Conservation (phyloP, 2,797 vertebrate species). For the Crocidura indochinensis region DNA sequence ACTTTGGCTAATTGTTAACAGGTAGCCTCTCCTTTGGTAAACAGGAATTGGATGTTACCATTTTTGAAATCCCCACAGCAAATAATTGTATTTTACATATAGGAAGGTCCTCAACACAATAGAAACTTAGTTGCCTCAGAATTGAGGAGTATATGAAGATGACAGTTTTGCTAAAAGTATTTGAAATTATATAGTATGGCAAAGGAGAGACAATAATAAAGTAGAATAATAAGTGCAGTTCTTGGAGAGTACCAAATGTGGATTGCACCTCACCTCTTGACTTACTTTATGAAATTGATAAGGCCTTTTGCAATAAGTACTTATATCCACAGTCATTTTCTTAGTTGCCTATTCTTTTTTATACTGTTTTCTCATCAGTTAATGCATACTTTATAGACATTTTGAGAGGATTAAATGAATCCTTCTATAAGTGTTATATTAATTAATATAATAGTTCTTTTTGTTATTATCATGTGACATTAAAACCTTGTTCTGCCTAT, state of each 20-base stretch:
- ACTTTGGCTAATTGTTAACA: not conserved
- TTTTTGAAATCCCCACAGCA: not conserved
- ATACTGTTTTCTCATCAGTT: not conserved
- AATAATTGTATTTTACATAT: not conserved
- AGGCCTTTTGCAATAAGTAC: slow-evolving; percentile 4
- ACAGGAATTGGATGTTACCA: not conserved
- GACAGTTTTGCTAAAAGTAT: slow-evolving; percentile 9
- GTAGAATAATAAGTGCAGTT: not conserved
- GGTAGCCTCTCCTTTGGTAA: not conserved
- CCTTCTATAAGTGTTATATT: slow-evolving; percentile 12
- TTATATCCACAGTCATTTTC: slow-evolving; percentile 10
- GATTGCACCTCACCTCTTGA: not conserved
- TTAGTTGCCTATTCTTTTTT: slow-evolving; percentile 27
- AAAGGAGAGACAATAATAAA: not conserved
- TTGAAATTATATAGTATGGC: not conserved
- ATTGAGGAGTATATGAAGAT: not conserved
- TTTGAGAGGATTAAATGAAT: not conserved
- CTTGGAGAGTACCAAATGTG: not conserved
- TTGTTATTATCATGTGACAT: slow-evolving; percentile 27
- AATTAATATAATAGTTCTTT: not conserved
- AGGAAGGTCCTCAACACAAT: not conserved
- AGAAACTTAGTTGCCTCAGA: not conserved
- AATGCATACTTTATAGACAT: not conserved
- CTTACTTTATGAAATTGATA: not conserved
- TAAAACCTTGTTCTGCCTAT: not conserved